Evolutionary conservation across 2,888 invertebrate species (phyloP).

Genomic region (Sphaerophoria taeniata): DNA sequence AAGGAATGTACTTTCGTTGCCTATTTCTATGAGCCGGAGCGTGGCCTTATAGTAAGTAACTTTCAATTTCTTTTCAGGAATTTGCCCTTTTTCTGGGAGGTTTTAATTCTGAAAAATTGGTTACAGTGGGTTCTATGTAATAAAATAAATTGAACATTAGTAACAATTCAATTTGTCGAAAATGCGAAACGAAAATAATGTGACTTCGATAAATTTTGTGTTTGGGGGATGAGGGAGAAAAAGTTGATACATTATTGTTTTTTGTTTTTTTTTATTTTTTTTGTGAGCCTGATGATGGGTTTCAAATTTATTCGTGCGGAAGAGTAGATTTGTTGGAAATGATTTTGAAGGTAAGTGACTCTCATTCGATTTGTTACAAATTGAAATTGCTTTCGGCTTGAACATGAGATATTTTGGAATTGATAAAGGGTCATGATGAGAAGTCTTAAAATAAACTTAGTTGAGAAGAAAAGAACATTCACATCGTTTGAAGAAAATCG

Average conservation of each 20-base stretch:
- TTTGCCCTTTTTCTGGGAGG: conserved; percentile 15
- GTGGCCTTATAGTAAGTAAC: too few relatives aligned
- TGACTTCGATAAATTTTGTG: not conserved
- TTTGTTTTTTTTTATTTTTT: not conserved
- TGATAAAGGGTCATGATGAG: too few relatives aligned
- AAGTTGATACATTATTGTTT: conserved; percentile 29
- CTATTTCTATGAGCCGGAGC: too few relatives aligned
- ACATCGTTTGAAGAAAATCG: too few relatives aligned
- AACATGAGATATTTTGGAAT: not conserved
- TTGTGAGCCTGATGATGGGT: too few relatives aligned
- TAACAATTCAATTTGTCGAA: conserved; percentile 28
- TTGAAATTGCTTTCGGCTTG: not conserved
- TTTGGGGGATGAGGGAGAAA: not conserved
- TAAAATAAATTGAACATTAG: conserved; percentile 15
- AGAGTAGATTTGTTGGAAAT: not conserved
- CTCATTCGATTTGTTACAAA: conserved; percentile 11
- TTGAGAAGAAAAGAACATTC: too few relatives aligned
- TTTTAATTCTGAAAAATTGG: conserved; percentile 38
- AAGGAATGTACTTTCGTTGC: too few relatives aligned
- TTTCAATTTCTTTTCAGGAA: too few relatives aligned
- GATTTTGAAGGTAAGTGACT: not conserved
- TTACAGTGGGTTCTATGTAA: conserved; percentile 13
- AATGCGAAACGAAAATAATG: conserved; percentile 15
- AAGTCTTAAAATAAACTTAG: too few relatives aligned
- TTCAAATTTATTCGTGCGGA: conserved; percentile 18